A percentile compares a stretch with the other conserved stretches of the same genome.
Conservation (phyloP, 2,113 vertebrate species). For the Rhodinocichla rosea region DNA sequence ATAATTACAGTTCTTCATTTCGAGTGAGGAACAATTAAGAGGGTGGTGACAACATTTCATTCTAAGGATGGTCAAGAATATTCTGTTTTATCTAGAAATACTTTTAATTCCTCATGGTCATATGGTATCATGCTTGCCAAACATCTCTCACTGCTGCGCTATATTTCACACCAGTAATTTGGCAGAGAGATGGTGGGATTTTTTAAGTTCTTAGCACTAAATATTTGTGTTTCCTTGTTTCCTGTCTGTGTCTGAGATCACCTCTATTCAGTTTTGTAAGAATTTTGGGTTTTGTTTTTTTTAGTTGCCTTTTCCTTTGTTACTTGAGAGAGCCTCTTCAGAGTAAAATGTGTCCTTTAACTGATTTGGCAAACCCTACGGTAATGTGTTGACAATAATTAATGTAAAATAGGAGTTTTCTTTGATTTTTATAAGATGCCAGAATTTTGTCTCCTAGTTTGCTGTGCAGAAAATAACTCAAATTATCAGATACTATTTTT, state of each 20-base stretch:
- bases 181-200: background rate
- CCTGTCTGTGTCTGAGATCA: background rate
- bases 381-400: background rate
- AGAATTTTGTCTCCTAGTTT: background rate
- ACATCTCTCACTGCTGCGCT: fast-evolving
- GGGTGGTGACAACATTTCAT: background rate
- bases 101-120: background rate
- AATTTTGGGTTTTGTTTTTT: background rate
- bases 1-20: background rate
- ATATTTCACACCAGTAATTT: background rate
- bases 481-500: background rate
- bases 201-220: background rate
- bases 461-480: background rate
- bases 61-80: background rate
- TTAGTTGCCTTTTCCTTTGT: background rate
- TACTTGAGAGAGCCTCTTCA: background rate
- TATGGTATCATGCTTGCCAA: fast-evolving
- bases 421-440: background rate
- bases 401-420: background rate
- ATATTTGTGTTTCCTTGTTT: background rate
- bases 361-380: background rate
- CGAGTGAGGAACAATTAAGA: background rate
- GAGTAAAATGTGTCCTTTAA: background rate
- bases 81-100: background rate
- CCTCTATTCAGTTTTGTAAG: background rate